Base-by-base conservation (phyloP, 2,113 vertebrate species). In the Columbina picui region DNA sequence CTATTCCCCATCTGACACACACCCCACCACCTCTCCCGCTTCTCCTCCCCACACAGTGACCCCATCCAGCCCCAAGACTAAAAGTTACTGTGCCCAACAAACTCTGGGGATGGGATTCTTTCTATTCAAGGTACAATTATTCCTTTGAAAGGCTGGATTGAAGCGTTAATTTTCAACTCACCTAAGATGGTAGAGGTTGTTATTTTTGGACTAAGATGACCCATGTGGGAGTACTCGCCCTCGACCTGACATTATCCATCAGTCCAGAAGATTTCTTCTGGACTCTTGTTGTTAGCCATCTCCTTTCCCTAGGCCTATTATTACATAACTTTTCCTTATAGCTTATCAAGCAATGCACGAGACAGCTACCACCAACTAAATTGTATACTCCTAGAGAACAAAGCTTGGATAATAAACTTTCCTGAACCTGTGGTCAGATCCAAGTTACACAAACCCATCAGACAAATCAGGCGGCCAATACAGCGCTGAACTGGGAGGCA, bases 391-490 rank as follows among this genome's bases (percentile, higher is more conserved):
- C 7, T 22, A 26, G 15, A 34, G 23, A 77, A 73, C 7, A 43
- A 43, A n/a, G 36, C 7, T 36, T 32, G 39, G 20, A 67, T 27
- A 34, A 60, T 16, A n/a, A 55, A 27, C 10, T 57, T 53, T 50
- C 70, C 20, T 3, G 0, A 67, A 56, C 65, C 49, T n/a, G 32
- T 30, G 32, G 14, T 38, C 43, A 71, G 36, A 11, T 19, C 17
- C 0, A 0, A 67, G 38, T 41, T 41, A 39, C 14, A 52, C 7
- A 49, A 89, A 49, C 6, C 1, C 2, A 25, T 7, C 11, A 59
- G 50, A 29, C 7, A 71, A 65, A 53, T 15, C 34, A 22, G 8
- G 22, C 3, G 53, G 27, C 21, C 43, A 52, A 34, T 8, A 63
- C 26, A 41, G 50, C 21, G 19, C 3, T 20, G 47, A 60, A 67